Percentiles rank a stretch among this genome's conserved stretches.
Conservation (phyloP, 2,113 vertebrate species). For the Talpa occidentalis region DNA sequence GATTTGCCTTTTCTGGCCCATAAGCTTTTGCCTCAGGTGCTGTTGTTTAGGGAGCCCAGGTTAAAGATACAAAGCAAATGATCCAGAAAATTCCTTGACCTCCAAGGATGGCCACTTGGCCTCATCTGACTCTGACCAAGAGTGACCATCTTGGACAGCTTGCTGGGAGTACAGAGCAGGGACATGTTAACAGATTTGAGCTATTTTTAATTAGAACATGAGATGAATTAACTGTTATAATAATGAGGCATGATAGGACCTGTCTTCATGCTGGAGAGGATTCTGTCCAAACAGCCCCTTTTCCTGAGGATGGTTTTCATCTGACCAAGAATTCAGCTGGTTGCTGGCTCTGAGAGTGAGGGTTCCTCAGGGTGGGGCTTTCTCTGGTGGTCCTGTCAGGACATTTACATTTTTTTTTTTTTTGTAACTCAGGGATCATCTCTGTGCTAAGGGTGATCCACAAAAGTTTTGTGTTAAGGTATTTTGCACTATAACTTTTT, state of each 20-base stretch:
- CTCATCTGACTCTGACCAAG: background rate
- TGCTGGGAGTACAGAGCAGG: background rate
- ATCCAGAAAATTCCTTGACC: constrained; percentile 47
- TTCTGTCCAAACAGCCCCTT: background rate
- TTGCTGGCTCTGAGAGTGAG: background rate
- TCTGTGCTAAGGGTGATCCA: too few relatives aligned
- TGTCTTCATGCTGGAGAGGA: background rate
- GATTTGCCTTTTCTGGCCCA: background rate
- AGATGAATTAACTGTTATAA: background rate
- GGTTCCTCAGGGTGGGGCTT: background rate
- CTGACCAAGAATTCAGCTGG: background rate
- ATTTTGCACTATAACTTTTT: fast-evolving
- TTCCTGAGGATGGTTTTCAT: background rate
- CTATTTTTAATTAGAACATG: background rate
- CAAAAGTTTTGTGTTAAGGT: background rate
- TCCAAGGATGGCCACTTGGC: background rate
- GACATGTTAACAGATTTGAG: background rate
- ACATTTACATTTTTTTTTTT: background rate
- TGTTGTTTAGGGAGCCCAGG: background rate
- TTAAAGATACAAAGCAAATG: constrained; percentile 27
- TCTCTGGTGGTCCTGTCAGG: background rate
- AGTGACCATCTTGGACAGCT: background rate
- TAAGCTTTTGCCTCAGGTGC: constrained; percentile 32
- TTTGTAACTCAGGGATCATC: background rate
- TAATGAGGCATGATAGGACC: background rate